These are phyloP conservation scores for Euglossa dilemma DNA, from an alignment of 1,140 invertebrate species.

Conservation along the genomic window DNA sequence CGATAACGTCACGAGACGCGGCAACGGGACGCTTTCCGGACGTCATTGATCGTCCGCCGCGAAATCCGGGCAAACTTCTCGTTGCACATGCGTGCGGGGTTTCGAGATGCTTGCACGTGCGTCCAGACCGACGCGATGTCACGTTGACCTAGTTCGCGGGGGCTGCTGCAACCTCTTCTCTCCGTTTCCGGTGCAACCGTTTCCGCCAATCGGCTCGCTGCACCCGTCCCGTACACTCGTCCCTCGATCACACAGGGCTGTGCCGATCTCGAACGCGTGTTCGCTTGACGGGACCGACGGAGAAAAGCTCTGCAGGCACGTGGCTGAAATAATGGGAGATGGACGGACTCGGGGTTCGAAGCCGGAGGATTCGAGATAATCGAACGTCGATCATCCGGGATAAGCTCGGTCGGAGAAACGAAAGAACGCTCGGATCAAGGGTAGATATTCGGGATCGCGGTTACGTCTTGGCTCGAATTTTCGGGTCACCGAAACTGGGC, in stretches of 20 bases:
- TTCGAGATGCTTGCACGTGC: slow-evolving; percentile 57
- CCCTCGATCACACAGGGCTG: neutral
- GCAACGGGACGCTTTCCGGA: slow-evolving; percentile 7
- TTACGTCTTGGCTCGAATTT: neutral
- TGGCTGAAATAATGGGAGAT: neutral
- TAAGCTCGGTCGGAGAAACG: neutral
- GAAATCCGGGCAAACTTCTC: slow-evolving; percentile 32
- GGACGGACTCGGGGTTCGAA: neutral
- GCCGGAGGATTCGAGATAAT: neutral
- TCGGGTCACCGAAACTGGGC: neutral
- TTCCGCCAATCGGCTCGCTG: slow-evolving; percentile 20
- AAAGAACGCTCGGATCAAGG: neutral
- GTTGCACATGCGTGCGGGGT: slow-evolving; percentile 47
- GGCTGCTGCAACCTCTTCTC: slow-evolving; percentile 43
- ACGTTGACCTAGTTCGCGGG: slow-evolving; percentile 66
- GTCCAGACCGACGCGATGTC: slow-evolving; percentile 59
- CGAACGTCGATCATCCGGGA: neutral
- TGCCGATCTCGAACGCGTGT: too few species aligned
- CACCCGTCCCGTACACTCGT: neutral
- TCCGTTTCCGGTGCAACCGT: slow-evolving; percentile 14
- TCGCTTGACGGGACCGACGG: neutral
- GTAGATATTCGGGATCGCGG: too few species aligned
- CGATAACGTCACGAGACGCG: too few species aligned
- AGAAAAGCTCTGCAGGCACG: too few species aligned
- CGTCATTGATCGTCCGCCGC: slow-evolving; percentile 31